Evolutionary conservation across 2,113 vertebrate species (phyloP).

Genomic region (Caranx ignobilis): DNA sequence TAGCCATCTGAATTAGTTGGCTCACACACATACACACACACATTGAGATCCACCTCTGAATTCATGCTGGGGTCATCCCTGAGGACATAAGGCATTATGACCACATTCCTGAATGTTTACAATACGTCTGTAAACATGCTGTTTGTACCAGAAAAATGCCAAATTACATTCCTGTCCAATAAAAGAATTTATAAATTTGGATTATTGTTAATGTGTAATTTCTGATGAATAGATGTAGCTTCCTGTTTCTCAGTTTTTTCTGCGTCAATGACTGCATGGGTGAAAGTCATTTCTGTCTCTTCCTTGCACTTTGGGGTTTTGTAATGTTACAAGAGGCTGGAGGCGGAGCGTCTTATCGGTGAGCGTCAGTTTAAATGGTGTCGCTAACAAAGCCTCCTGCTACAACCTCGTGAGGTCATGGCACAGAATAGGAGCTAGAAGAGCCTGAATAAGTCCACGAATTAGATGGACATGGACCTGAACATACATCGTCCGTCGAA

Average conservation of each 20-base stretch:
- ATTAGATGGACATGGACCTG: constrained; percentile 54
- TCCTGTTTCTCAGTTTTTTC: no score
- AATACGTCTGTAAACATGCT: background rate
- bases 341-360: no score
- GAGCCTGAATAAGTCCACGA: background rate
- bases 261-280: no score
- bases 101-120: constrained; percentile 4
- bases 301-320: no score
- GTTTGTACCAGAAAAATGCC: background rate
- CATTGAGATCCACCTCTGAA: constrained; percentile 2
- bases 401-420: constrained; percentile 5
- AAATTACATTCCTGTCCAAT: constrained; percentile 46
- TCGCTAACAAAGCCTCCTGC: background rate
- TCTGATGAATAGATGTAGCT: background rate
- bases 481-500: background rate
- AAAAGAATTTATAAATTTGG: constrained; percentile 37
- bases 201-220: background rate
- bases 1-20: constrained; percentile 37
- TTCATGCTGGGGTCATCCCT: background rate
- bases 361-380: background rate
- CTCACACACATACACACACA: background rate
- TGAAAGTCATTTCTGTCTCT: no score
- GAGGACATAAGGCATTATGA: background rate
- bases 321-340: no score
- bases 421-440: background rate